A percentile compares a stretch with the other conserved stretches of the same genome.
Conservation (phyloP, 1,140 invertebrate species). For the Zaprionus ornatus region DNA sequence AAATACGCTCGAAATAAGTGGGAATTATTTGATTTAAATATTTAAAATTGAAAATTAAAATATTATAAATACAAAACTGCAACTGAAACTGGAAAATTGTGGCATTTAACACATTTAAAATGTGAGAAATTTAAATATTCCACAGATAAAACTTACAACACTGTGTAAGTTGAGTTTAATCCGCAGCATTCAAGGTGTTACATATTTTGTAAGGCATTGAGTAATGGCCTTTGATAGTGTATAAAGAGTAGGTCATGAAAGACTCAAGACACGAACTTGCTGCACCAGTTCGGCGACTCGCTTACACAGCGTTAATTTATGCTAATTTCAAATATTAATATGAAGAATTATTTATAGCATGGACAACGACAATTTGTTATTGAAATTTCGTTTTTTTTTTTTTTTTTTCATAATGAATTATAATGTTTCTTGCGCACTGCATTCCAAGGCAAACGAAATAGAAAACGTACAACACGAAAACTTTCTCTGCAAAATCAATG, state of each 20-base stretch:
- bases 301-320: slow-evolving; percentile 47
- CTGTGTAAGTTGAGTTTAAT: background rate
- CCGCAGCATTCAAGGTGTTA: background rate
- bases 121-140: background rate
- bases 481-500: slow-evolving; percentile 47
- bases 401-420: slow-evolving; percentile 10
- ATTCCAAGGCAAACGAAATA: slow-evolving; percentile 43
- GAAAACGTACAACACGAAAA: slow-evolving; percentile 36
- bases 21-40: background rate
- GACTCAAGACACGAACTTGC: slow-evolving; percentile 62
- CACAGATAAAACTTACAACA: background rate
- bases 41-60: background rate
- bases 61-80: background rate
- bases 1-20: slow-evolving; percentile 14
- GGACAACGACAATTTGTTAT: slow-evolving; percentile 17
- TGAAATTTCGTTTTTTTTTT: background rate
- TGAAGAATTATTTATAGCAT: slow-evolving; percentile 24
- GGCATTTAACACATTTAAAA: background rate
- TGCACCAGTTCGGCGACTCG: slow-evolving; percentile 66
- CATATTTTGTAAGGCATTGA: slow-evolving; percentile 10
- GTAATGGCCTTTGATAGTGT: slow-evolving; percentile 16
- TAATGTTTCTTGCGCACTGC: slow-evolving; percentile 19
- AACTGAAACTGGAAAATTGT: background rate
- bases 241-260: slow-evolving; percentile 36
- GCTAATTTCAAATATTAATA: slow-evolving; percentile 34